Evolutionary conservation across 2,888 invertebrate genomes (phyloP), one percentile per base, ranked within the genome.

Genomic region (Tetrapedia diversipes): DNA sequence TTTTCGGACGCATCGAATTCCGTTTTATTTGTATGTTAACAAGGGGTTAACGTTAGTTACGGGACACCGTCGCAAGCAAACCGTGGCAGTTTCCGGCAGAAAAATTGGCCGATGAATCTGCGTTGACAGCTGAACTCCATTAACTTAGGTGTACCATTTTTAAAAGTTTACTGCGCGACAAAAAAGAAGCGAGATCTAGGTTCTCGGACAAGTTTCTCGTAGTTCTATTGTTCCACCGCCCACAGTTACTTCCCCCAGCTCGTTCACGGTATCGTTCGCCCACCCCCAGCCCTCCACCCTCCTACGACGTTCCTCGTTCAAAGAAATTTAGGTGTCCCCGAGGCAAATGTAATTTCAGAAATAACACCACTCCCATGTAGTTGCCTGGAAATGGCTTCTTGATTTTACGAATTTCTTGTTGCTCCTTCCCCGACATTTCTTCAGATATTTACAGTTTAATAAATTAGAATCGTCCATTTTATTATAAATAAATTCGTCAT

Each of bases 111-210:
- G 34, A 63, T 63, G 56, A 70, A 54, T 29, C 19, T 56, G 11
- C 34, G 61, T 0, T n/a, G 69, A 43, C 45, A 56, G 37, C 3
- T 43, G 19, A 54, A 63, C 45, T 27, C 37, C 43, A 69, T 61
- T 54, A 54, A 61, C 34, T 27, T n/a, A 19, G 14, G 22, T 39
- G 60, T 16, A 11, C 47, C 32, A 19, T 22, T 47, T 54, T 11
- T 11, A 19, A 45, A 45, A 60, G 45, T 60, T 32, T 14, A 19
- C 19, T 19, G 29, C 43, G 11, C 11, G 14, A 43, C 6, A 14
- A 43, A 43, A 43, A 14, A 43, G 8, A 27, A 19, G 14, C 47
- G 10, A n/a, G 0, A 16, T 41, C 19, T 19, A 14, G 24, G n/a
- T n/a, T n/a, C n/a, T n/a, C n/a, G n/a, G n/a, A 34, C 56, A 37